Conservation (phyloP, 2,113 vertebrate species). For the Vulpes lagopus region DNA sequence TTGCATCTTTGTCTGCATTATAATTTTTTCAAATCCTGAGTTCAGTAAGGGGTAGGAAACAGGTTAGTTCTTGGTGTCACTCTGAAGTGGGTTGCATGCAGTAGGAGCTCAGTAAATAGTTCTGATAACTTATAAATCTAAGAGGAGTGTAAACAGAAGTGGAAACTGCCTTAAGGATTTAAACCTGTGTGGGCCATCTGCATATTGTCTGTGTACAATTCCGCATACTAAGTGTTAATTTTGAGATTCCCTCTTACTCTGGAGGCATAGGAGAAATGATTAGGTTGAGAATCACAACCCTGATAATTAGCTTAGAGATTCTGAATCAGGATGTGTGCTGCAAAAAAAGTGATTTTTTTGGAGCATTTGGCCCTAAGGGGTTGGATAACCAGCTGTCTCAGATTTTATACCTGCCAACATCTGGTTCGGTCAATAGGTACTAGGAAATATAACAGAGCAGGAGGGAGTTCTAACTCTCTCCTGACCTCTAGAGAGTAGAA, state of each 20-base stretch:
- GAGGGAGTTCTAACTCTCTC: slow-evolving; percentile 61
- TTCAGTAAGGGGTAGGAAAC: background rate
- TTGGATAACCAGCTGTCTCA: slow-evolving; percentile 86
- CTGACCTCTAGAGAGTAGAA: slow-evolving; percentile 69
- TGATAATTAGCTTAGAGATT: slow-evolving; percentile 91
- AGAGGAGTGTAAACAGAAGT: background rate
- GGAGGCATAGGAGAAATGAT: slow-evolving; percentile 88
- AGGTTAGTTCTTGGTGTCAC: background rate
- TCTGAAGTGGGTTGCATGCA: background rate
- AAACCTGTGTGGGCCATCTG: slow-evolving; percentile 41
- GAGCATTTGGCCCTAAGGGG: slow-evolving; percentile 85
- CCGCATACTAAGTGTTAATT: slow-evolving; percentile 87
- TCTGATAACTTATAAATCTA: slow-evolving; percentile 22
- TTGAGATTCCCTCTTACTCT: slow-evolving; percentile 85
- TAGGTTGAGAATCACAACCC: slow-evolving; percentile 89
- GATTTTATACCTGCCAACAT: slow-evolving; percentile 84
- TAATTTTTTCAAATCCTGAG: background rate
- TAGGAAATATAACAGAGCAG: slow-evolving; percentile 67
- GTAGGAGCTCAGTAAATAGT: slow-evolving; percentile 31
- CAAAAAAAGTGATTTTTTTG: slow-evolving; percentile 81
- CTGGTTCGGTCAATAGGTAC: slow-evolving; percentile 81
- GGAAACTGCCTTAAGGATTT: slow-evolving; percentile 39
- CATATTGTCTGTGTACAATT: slow-evolving; percentile 73
- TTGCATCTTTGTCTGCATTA: background rate
- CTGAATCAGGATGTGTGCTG: slow-evolving; percentile 86